Evolutionary conservation across 2,113 vertebrate genomes (phyloP), one percentile per base, ranked within the genome.

Genomic region (Prunella fulvescens): DNA sequence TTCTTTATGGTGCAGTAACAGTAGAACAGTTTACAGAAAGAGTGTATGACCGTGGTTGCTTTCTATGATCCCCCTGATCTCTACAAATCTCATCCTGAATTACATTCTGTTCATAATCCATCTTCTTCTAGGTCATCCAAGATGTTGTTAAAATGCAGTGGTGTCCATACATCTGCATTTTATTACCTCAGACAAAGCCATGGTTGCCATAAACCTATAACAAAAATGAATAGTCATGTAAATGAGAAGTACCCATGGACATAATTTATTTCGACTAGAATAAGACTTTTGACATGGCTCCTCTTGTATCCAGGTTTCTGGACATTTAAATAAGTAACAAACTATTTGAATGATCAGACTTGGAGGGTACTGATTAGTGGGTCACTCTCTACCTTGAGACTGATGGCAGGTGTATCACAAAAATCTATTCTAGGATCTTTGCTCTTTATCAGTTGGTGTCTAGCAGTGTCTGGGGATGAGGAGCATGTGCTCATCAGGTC

Each of bases 401-500:
- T 77, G 17, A 23, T 65, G 53, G 26, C 20, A 56, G 82, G 25
- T 13, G 6, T 31, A 47, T 22, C 18, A 42, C 42, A 61, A 37
- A 5, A 79, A 11, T 45, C 20, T 71, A 0, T 48, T 26, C 26
- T 28, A 8, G 16, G 8, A 40, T 17, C 3, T 86, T 39, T 60
- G 57, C 6, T 81, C 23, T 82, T 88, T 82, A 56, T 78, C 19
- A 58, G 0, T 3, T 39, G 7, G 19, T 62, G 39, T 56, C 45
- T 71, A 9, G 35, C 39, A 62, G 1, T 51, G n/a, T 33, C 20
- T 66, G 51, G 9, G 28, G 18, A n/a, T 66, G 29, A 78, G 20
- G 39, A 61, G 7, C 8, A 39, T 0, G 0, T 61, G 17, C 16
- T 76, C 1, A 1, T 65, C 53, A 57, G 28, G 7, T 62, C 39